Conservation (phyloP, 2,797 vertebrate species). For the Rhabdophis nuchalis region DNA sequence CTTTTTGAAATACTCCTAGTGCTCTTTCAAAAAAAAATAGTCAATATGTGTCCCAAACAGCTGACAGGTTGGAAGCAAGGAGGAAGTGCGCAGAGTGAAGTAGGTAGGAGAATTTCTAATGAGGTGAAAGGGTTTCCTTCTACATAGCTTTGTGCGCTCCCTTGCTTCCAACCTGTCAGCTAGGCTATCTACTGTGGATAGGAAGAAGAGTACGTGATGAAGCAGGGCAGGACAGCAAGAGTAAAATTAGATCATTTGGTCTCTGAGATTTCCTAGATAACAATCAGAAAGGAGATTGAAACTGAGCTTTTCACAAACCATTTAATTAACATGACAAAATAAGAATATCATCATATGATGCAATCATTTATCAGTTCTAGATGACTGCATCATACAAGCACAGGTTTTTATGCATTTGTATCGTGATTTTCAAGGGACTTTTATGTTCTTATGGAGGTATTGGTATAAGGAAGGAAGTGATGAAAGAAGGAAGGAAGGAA, state of each 20-base stretch:
- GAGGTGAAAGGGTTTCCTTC: background rate
- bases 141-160: background rate
- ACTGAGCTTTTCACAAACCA: background rate
- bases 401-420: background rate
- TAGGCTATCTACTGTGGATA: background rate
- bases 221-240: background rate
- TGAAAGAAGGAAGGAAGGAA: background rate
- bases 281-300: background rate
- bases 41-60: background rate
- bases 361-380: background rate
- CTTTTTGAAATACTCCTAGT: background rate
- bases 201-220: background rate
- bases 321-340: background rate
- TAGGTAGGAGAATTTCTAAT: background rate
- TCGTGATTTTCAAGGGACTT: background rate
- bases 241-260: background rate
- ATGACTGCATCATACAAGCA: background rate
- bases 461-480: background rate
- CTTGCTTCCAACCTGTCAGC: background rate
- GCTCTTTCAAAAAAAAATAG: background rate
- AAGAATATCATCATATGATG: background rate
- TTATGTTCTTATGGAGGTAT: background rate
- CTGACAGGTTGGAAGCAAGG: background rate
- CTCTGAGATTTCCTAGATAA: background rate
- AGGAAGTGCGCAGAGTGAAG: background rate